Base-by-base conservation (phyloP, 30 jellyfish, hydroid and myxozoan species). In the Catostylus mosaicus region DNA sequence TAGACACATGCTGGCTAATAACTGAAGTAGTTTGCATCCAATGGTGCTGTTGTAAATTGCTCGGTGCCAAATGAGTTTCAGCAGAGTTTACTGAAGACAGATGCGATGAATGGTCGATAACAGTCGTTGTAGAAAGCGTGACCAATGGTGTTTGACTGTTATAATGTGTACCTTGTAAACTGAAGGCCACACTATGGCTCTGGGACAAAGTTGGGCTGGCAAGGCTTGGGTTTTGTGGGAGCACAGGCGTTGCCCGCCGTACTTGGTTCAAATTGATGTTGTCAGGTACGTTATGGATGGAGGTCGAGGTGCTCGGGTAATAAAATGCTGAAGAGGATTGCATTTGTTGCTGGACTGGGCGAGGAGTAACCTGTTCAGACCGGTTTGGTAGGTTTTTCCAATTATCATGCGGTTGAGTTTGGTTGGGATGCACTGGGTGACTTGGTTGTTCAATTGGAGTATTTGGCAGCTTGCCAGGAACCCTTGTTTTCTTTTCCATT, bases 401-500 rank as follows among this genome's bases (percentile, higher is more conserved):
- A 9, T 74, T 62, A 36, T 70, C 92, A 6, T 22, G 73, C 2
- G 29, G 48, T 19, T 43, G 75, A 22, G 12, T 67, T 30, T 54
- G 86, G 19, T 59, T 59, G 19, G 71, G 38, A 56, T 47, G 45
- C 33, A 73, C 46, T 3, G 77, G 18, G 65, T 30, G 72, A 20
- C 80, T 14, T 11, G 57, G 30, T 16, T 72, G 82, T 3, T 64
- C 87, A 36, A 46, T 34, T 19, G 88, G 76, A 35, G 94, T 66
- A 29, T 34, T 34, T 11, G 85, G 72, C 59, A 62, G 32, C 29
- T 38, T 56, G 26, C 67, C 63, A 3, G 75, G 69, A 0, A 11
- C 77, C 65, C 61, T 73, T 8, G 84, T 26, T 75, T 84, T 84
- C 86, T 35, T 57, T 67, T 82, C 92, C 61, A 82, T 56, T 36